Base-by-base conservation (phyloP, 2,888 invertebrate genomes). In the Drosophila ochracea region DNA sequence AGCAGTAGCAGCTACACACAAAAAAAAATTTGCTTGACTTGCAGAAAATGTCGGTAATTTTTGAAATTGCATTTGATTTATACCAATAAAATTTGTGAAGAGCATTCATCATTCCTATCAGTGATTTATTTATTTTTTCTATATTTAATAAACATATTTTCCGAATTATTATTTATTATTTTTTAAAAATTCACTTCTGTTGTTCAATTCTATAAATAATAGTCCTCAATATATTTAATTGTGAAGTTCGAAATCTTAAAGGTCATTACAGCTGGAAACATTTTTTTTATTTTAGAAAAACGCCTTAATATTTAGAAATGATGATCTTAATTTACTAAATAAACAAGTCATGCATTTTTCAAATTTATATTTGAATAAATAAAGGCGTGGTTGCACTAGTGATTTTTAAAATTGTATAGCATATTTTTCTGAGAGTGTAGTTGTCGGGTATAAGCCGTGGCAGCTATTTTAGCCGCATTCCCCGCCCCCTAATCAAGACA, bases 381-480 rank as follows among this genome's bases (percentile, higher is more conserved):
- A 47, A 21, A 2, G 13, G 43, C 21, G 6, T 11, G 6, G 11
- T 6, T 11, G 43, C 11, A 43, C 3, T 43, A 11, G 13, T 6
- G 21, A 43, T 43, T 43, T 43, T 7, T 21, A 0, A 43, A 43
- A 47, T 47, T 25, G 16, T 9, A 9, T 9, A 4, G 47, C 47
- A 47, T 47, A 47, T 47, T 25, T 47, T 47, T 47, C 25, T 16
- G 47, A 4, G 21, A 33, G 54, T 54, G 54, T 54, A 54, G 21
- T 16, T 25, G 54, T 11, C 64, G 55, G 62, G 57, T 57, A 62
- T 54, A 41, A 52, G 80, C 79, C 64, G 39, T 67, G 79, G 61
- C 76, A 76, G 49, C 76, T 58, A 65, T 62, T 66, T 66, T 71
- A 68, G 69, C 68, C 74, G 61, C 77, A 69, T 73, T 64, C 31